Percentiles rank a stretch among this genome's conserved stretches.
phyloP scores from a whole-genome alignment of 1,140 invertebrate species.

The Eriosoma lanigerum region DNA sequence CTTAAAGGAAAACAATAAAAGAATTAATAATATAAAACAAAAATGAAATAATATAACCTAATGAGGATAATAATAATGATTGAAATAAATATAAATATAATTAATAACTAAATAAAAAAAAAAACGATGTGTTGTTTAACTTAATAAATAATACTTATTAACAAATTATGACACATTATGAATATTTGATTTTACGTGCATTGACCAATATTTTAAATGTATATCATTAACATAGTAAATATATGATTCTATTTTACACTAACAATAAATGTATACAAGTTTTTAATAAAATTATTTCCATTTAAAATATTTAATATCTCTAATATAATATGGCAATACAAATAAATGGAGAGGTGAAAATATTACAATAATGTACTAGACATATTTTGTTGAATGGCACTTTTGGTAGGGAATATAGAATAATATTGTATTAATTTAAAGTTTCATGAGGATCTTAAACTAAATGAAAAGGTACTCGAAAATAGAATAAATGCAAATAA shows the following conservation, averaged over 20 bases:
- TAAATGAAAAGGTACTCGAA: constrained; percentile 18
- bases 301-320: neutral
- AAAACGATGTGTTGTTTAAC: constrained; percentile 33
- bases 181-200: constrained; percentile 45
- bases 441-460: neutral
- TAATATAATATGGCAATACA: constrained; percentile 33
- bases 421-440: neutral
- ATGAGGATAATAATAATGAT: constrained; percentile 52
- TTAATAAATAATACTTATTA: constrained; percentile 51
- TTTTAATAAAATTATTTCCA: constrained; percentile 2
- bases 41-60: constrained; percentile 45
- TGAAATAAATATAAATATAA: constrained; percentile 44
- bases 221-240: constrained; percentile 31
- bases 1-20: constrained; percentile 50
- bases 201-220: constrained; percentile 23
- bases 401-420: constrained; percentile 37
- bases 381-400: constrained; percentile 38
- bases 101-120: constrained; percentile 46
- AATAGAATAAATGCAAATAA: constrained; percentile 48
- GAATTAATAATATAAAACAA: constrained; percentile 51
- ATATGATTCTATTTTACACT: constrained; percentile 9
- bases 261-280: constrained; percentile 27
- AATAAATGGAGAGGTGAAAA: constrained; percentile 3
- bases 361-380: constrained; percentile 27
- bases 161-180: constrained; percentile 50